Conservation (phyloP, 92 coral and sea anemone genomes). For the Nematostella vectensis region DNA sequence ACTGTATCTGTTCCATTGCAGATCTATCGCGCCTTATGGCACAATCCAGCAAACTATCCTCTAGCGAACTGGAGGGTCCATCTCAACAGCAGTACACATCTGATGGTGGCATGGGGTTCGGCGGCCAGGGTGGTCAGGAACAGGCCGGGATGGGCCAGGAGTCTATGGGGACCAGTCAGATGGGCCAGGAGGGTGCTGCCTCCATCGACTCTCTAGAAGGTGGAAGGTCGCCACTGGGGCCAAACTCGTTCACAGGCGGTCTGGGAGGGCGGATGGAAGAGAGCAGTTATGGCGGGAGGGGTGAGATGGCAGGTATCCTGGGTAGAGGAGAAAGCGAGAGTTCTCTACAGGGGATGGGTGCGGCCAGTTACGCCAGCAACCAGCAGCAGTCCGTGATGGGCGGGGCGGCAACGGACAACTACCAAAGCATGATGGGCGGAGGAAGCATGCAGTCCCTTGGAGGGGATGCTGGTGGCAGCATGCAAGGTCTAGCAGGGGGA, state of each 20-base stretch:
- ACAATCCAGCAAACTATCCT: slow-evolving; percentile 60
- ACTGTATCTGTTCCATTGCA: slow-evolving; percentile 12
- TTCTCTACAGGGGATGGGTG: neutral
- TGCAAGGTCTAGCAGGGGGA: neutral
- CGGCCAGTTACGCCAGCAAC: neutral
- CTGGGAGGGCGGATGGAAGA: neutral
- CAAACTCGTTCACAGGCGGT: neutral
- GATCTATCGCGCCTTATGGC: slow-evolving; percentile 55
- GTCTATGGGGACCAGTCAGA: neutral
- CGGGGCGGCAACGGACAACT: no score
- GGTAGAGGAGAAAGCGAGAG: slow-evolving; percentile 4
- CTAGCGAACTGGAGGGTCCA: slow-evolving; percentile 56
- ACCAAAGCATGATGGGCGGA: slow-evolving; percentile 36
- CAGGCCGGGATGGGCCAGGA: neutral
- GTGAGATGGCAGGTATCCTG: neutral
- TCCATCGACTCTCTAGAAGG: neutral
- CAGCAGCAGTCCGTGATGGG: slow-evolving; percentile 20
- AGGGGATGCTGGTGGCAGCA: slow-evolving; percentile 12
- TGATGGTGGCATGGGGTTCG: slow-evolving; percentile 20
- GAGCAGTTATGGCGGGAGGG: neutral
- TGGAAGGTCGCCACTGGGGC: neutral
- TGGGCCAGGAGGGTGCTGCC: neutral
- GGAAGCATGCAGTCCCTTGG: slow-evolving; percentile 30
- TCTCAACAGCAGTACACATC: slow-evolving; percentile 22
- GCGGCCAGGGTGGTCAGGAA: slow-evolving; percentile 20